phyloP scores from a whole-genome alignment of 2,888 invertebrate genomes.

The Chloroclystis v-ata region DNA sequence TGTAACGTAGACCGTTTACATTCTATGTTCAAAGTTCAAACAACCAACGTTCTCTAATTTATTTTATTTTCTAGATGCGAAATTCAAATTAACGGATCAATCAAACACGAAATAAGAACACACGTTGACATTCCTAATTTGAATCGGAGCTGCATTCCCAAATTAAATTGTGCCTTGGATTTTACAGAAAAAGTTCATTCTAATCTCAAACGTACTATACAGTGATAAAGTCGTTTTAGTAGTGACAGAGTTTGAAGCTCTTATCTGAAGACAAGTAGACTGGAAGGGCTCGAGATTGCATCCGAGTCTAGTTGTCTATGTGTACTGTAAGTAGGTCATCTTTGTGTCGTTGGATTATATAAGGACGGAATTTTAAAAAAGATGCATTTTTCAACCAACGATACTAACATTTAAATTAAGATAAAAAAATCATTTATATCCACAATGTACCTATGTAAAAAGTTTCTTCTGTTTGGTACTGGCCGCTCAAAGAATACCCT shows the following conservation, averaged over 20 bases:
- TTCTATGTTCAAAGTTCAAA: too few species aligned
- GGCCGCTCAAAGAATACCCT: too few species aligned
- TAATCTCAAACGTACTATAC: constrained; percentile 5
- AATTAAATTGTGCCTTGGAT: constrained; percentile 18
- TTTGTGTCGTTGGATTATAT: too few species aligned
- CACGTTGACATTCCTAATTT: constrained; percentile 18
- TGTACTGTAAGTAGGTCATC: not conserved
- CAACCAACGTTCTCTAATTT: too few species aligned
- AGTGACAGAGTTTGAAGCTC: constrained; percentile 1
- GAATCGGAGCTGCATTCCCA: constrained; percentile 13
- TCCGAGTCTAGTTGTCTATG: constrained; percentile 13
- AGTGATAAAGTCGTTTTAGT: constrained; percentile 4
- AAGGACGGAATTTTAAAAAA: too few species aligned
- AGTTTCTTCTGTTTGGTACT: too few species aligned
- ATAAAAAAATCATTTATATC: too few species aligned
- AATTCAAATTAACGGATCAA: not conserved
- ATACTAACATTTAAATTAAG: too few species aligned
- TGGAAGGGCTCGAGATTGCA: constrained; percentile 23
- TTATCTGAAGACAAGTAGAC: constrained; percentile 22
- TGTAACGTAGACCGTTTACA: too few species aligned
- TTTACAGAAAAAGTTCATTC: not conserved
- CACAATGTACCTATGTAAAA: too few species aligned
- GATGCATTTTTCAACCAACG: too few species aligned
- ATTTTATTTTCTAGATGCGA: too few species aligned
- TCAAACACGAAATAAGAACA: constrained; percentile 25